These are phyloP conservation scores for Apamea anceps DNA, from an alignment of 2,888 invertebrate species.

Conservation along the genomic window DNA sequence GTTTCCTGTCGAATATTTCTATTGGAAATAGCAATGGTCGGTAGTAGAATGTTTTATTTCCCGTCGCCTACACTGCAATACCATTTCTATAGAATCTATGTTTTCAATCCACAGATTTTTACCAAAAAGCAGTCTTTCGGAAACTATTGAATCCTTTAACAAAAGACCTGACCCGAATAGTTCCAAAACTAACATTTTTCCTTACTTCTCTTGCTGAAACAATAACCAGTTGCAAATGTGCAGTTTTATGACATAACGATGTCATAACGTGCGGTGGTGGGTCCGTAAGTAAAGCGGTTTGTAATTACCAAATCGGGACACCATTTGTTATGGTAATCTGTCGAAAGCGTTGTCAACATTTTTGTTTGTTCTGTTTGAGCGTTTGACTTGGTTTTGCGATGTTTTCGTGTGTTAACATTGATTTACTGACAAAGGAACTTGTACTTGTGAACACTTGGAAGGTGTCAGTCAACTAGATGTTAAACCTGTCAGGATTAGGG, in stretches of 20 bases:
- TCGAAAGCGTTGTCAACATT: conserved; percentile 53
- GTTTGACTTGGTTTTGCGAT: conserved; percentile 21
- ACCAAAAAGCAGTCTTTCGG: not conserved
- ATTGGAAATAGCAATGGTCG: not conserved
- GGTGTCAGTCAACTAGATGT: not conserved
- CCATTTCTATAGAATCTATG: not conserved
- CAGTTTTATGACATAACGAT: conserved; percentile 55
- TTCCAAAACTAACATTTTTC: not conserved
- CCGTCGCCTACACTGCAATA: too few species aligned
- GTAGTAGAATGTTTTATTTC: not conserved
- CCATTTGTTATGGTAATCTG: conserved; percentile 70
- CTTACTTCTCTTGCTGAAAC: conserved; percentile 10
- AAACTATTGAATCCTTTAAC: conserved; percentile 26
- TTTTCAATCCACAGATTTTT: not conserved
- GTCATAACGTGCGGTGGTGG: conserved; percentile 21
- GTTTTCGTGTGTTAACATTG: conserved; percentile 7
- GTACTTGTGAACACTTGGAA: not conserved
- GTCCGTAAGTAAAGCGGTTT: conserved; percentile 42
- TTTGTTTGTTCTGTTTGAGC: conserved; percentile 36
- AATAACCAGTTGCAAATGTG: conserved; percentile 42
- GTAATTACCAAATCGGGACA: conserved; percentile 68
- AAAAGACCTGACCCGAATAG: conserved; percentile 38
- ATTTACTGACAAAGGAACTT: not conserved
- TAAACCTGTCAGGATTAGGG: not conserved
- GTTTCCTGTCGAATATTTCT: not conserved